Percentiles rank a stretch among this genome's conserved stretches.
phyloP scores from a whole-genome alignment of 2,888 invertebrate species.

The Bombylius discolor region DNA sequence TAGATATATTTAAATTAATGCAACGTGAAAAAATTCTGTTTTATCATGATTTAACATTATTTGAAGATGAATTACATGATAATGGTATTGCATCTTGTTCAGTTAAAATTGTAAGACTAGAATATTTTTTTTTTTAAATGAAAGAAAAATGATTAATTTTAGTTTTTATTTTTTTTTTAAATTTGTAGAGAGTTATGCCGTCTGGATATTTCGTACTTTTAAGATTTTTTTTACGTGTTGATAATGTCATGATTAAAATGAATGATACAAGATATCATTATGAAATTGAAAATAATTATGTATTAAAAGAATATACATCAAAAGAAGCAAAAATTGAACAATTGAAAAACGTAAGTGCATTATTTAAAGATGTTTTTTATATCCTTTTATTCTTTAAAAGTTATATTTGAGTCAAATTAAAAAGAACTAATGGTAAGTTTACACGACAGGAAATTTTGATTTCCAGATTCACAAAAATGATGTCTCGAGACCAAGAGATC shows the following conservation, averaged over 20 bases:
- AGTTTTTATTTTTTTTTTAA: constrained; percentile 20
- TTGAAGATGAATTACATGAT: constrained; percentile 97
- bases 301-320: constrained; percentile 70
- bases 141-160: neutral
- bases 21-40: constrained; percentile 83
- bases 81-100: constrained; percentile 85
- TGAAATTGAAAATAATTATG: constrained; percentile 59
- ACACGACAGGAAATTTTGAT: too few species aligned
- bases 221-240: constrained; percentile 86
- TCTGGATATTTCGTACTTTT: constrained; percentile 80
- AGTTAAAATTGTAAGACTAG: constrained; percentile 78
- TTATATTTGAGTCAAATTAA: neutral
- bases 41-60: constrained; percentile 84
- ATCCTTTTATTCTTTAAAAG: neutral
- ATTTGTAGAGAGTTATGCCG: constrained; percentile 86
- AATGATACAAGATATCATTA: constrained; percentile 81
- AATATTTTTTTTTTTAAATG: constrained; percentile 14
- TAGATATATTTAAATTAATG: constrained; percentile 80
- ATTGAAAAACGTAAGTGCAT: constrained; percentile 42
- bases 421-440: too few species aligned
- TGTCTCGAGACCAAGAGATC: too few species aligned
- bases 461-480: neutral
- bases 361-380: neutral
- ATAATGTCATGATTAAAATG: constrained; percentile 76
- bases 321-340: constrained; percentile 61